Evolutionary conservation across 2,888 invertebrate genomes (phyloP).

Genomic region (Leucophenga montana): DNA sequence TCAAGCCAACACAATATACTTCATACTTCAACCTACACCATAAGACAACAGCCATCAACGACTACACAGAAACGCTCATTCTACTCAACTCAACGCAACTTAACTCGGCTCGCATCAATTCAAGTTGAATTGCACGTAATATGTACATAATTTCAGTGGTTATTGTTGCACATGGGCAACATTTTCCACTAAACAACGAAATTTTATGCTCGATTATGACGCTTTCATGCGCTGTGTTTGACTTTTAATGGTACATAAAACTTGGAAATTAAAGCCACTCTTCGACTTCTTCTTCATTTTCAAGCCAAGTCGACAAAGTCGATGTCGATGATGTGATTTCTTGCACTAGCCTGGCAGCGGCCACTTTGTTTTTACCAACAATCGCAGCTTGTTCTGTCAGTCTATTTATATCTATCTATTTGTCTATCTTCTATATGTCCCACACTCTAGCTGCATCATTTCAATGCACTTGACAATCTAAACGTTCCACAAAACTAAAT

Average conservation of each 20-base stretch:
- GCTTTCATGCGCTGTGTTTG: conserved; percentile 19
- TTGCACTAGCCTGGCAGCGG: neutral
- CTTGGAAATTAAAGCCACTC: neutral
- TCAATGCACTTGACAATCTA: conserved; percentile 3
- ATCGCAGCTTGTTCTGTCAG: neutral
- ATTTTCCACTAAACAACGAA: conserved; percentile 24
- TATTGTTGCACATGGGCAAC: conserved; percentile 11
- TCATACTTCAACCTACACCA: no score
- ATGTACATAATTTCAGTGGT: conserved; percentile 1
- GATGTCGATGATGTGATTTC: neutral
- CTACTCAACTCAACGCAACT: no score
- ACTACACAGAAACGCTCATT: no score
- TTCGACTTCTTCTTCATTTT: neutral
- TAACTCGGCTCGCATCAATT: no score
- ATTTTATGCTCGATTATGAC: conserved; percentile 24
- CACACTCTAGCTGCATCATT: neutral
- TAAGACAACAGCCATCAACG: no score
- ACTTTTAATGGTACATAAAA: conserved; percentile 18
- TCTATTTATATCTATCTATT: neutral
- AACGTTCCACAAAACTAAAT: neutral
- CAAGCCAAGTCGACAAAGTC: no score
- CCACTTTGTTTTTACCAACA: conserved; percentile 16
- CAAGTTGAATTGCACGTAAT: conserved; percentile 7
- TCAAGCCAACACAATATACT: neutral
- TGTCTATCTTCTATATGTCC: neutral